Conservation (phyloP, 2,797 vertebrate species). For the Dendrocincla tyrannina region DNA sequence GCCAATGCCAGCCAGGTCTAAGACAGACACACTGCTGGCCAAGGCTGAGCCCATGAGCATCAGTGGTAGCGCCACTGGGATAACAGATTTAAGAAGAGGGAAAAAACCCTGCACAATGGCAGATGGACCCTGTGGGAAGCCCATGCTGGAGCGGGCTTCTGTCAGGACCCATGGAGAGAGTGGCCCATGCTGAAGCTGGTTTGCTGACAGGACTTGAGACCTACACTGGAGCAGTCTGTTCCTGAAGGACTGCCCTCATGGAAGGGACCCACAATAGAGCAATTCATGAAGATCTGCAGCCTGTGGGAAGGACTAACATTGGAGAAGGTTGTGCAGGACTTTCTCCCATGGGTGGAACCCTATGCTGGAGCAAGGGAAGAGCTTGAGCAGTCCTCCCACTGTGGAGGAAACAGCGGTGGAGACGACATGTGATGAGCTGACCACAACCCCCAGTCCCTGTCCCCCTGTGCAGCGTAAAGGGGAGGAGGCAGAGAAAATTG, state of each 20-base stretch:
- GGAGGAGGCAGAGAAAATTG: accelerated
- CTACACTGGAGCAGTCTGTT: accelerated
- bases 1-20: neutral
- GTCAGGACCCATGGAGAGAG: neutral
- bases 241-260: neutral
- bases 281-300: neutral
- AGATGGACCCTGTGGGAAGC: neutral
- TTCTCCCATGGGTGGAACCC: neutral
- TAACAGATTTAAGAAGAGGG: neutral
- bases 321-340: neutral
- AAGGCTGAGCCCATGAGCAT: no score
- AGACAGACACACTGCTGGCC: accelerated
- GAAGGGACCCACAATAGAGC: neutral
- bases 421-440: neutral
- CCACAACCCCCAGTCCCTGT: accelerated
- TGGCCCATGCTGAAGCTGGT: accelerated
- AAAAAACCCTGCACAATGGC: neutral
- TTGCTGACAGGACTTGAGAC: neutral
- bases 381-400: neutral
- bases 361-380: accelerated
- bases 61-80: no score
- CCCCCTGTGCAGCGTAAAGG: neutral
- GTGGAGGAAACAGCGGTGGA: neutral
- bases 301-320: accelerated
- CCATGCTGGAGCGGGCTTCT: neutral